These are phyloP conservation scores for Drosophila melanogaster DNA, from an alignment of 1,140 invertebrate genomes.

Conservation along the genomic window Release_6_plus_ISO1_MT NC_004354.4:13843501-13844000, in stretches of 20 bases:
- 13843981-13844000: too few relatives aligned
- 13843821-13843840: neutral
- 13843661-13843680: conserved; percentile 39
- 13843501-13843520: neutral
- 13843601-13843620: conserved; percentile 28
- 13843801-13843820: too few relatives aligned
- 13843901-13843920: too few relatives aligned
- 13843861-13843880: too few relatives aligned
- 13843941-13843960: neutral
- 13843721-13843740: conserved; percentile 4
- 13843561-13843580: conserved; percentile 25
- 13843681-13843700: conserved; percentile 36
- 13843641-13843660: conserved; percentile 59
- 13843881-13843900: too few relatives aligned
- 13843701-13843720: conserved; percentile 26
- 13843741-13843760: conserved; percentile 8
- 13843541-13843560: conserved; percentile 31
- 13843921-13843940: neutral
- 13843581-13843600: conserved; percentile 1
- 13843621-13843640: conserved; percentile 59
- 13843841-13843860: too few relatives aligned
- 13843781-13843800: neutral
- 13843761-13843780: conserved; percentile 3
- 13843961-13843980: too few relatives aligned
- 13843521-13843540: conserved; percentile 38